Conservation (phyloP, 2,797 vertebrate genomes). For the Hybognathus amarus region DNA sequence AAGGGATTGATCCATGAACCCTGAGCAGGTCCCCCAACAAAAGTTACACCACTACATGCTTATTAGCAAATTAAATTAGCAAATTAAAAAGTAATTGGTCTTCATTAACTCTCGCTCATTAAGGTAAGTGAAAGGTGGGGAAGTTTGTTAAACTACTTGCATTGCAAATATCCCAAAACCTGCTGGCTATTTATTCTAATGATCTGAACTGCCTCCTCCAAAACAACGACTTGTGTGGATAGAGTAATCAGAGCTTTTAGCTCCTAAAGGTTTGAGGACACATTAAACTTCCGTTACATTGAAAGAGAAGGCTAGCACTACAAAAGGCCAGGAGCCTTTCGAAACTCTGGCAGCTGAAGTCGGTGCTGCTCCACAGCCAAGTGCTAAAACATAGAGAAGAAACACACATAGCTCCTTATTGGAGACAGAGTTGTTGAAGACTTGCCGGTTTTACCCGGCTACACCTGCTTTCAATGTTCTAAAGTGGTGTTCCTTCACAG, state of each 20-base stretch:
- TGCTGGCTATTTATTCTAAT: constrained; percentile 13
- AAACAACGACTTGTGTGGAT: constrained; percentile 6
- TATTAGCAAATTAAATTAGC: constrained; percentile 3
- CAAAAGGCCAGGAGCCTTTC: constrained; percentile 37
- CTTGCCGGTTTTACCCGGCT: neutral
- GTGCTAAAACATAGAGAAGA: neutral
- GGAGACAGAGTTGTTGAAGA: constrained; percentile 28
- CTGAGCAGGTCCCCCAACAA: neutral
- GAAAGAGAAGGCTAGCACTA: constrained; percentile 19
- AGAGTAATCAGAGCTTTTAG: neutral
- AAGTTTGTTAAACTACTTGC: constrained; percentile 5
- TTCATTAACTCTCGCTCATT: constrained; percentile 2
- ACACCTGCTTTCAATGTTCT: constrained; percentile 45
- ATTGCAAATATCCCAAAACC: constrained; percentile 28
- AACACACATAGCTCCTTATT: constrained; percentile 5
- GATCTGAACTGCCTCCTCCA: constrained; percentile 25
- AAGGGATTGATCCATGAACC: neutral
- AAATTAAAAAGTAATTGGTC: neutral
- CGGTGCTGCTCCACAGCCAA: neutral
- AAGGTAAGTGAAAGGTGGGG: neutral
- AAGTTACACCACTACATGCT: neutral
- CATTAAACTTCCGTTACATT: constrained; percentile 23
- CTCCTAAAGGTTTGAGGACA: neutral
- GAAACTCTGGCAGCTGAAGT: constrained; percentile 14
- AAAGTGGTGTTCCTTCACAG: constrained; percentile 21